Conservation (phyloP, 2,888 invertebrate species). For the Allacma fusca region DNA sequence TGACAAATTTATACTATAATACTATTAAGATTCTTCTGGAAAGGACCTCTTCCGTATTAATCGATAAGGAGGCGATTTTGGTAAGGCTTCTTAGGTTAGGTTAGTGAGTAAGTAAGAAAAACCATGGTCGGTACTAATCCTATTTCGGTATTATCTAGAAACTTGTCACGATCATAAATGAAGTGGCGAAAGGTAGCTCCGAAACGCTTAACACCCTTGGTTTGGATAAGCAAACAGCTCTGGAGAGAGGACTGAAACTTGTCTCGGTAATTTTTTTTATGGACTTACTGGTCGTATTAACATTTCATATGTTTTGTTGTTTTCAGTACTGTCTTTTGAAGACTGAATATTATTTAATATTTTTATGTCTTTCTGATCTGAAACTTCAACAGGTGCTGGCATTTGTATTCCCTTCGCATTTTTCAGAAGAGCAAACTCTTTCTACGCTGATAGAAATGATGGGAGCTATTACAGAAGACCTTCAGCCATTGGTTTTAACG, state of each 20-base stretch:
- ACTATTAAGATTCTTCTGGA: conserved; percentile 95
- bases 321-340: no score
- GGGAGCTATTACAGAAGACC: conserved; percentile 80
- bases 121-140: no score
- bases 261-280: conserved; percentile 71
- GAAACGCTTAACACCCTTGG: conserved; percentile 78
- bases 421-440: conserved; percentile 84
- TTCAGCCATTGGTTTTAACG: conserved; percentile 82
- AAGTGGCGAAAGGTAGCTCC: conserved; percentile 74
- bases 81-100: no score
- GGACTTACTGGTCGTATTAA: no score
- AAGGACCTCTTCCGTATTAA: conserved; percentile 94
- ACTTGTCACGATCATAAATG: conserved; percentile 72
- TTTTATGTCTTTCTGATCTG: no score
- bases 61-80: conserved; percentile 87
- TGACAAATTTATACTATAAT: conserved; percentile 94
- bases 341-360: no score
- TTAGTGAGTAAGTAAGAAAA: no score
- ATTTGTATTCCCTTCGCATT: conserved; percentile 91
- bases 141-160: conserved; percentile 64
- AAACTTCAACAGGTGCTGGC: conserved; percentile 74
- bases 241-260: conserved; percentile 87
- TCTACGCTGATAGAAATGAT: conserved; percentile 79
- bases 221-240: conserved; percentile 81
- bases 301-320: no score